These are phyloP conservation scores for Dendrophyllia cribrosa DNA, from an alignment of 64 coral and sea anemone species.

Conservation along the genomic window DNA sequence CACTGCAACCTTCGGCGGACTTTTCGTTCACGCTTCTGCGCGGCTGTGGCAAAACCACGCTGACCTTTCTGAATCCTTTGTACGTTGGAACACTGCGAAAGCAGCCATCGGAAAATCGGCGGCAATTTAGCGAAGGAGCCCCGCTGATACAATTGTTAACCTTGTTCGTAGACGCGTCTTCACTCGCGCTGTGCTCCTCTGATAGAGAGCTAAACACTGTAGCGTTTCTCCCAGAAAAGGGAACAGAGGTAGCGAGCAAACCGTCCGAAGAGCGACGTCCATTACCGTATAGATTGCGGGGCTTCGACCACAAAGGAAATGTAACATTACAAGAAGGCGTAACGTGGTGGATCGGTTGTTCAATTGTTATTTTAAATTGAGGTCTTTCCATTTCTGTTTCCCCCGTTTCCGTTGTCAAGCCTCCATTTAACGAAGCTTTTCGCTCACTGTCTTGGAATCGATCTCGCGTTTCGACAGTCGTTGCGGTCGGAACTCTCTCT, in stretches of 20 bases:
- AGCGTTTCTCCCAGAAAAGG: not conserved
- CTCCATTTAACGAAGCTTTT: not conserved
- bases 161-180: not conserved
- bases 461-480: not conserved
- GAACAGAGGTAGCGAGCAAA: not conserved
- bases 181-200: not conserved
- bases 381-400: not conserved
- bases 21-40: not conserved
- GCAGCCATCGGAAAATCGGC: slow-evolving; percentile 57
- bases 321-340: slow-evolving; percentile 16
- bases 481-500: slow-evolving; percentile 31
- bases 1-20: not conserved
- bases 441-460: not conserved
- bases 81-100: slow-evolving; percentile 25
- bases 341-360: slow-evolving; percentile 15
- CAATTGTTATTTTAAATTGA: slow-evolving; percentile 27
- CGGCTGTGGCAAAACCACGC: slow-evolving; percentile 17
- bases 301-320: not conserved
- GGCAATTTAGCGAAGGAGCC: slow-evolving; percentile 23
- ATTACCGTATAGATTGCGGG: not conserved
- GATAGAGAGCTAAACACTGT: slow-evolving; percentile 2
- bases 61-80: slow-evolving; percentile 14
- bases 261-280: slow-evolving; percentile 17
- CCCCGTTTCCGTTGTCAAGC: slow-evolving; percentile 2
- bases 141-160: not conserved